Evolutionary conservation across 2,888 invertebrate genomes (phyloP).

Genomic region (Mystacides longicornis): DNA sequence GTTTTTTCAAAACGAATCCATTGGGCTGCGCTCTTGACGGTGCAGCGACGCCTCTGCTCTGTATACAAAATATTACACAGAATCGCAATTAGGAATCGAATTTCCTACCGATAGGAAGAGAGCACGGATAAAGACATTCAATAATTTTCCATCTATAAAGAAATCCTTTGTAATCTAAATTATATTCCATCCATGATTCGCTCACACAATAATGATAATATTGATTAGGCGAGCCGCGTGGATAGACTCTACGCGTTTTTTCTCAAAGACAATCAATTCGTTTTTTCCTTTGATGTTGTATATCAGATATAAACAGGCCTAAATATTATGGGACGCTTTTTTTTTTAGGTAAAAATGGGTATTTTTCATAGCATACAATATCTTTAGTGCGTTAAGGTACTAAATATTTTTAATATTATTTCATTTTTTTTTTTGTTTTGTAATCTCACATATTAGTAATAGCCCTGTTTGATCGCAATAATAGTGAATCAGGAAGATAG

Average conservation of each 20-base stretch:
- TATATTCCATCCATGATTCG: constrained; percentile 18
- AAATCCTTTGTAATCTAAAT: constrained; percentile 22
- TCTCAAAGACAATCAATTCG: too few relatives aligned
- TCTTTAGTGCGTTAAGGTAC: too few relatives aligned
- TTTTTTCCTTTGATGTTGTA: constrained; percentile 13
- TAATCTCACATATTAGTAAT: too few relatives aligned
- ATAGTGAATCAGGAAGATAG: too few relatives aligned
- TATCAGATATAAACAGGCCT: constrained; percentile 1
- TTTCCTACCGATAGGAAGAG: constrained; percentile 4
- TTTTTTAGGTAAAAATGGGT: not conserved
- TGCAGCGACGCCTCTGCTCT: too few relatives aligned
- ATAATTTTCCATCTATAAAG: constrained; percentile 19
- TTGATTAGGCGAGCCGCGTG: constrained; percentile 21
- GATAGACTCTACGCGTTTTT: too few relatives aligned
- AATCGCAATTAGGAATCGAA: constrained; percentile 10
- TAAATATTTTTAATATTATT: too few relatives aligned
- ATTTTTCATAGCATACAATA: too few relatives aligned
- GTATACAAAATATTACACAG: not conserved
- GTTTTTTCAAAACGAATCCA: too few relatives aligned
- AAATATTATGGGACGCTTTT: not conserved
- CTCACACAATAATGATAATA: constrained; percentile 20
- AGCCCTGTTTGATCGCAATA: too few relatives aligned
- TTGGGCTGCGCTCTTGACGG: too few relatives aligned
- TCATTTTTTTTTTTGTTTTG: too few relatives aligned
- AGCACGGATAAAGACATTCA: constrained; percentile 4